Percentiles rank a stretch among this genome's conserved stretches.
These are phyloP conservation scores for Ischnus inquisitorius DNA, from an alignment of 2,888 invertebrate genomes.

Conservation along the genomic window DNA sequence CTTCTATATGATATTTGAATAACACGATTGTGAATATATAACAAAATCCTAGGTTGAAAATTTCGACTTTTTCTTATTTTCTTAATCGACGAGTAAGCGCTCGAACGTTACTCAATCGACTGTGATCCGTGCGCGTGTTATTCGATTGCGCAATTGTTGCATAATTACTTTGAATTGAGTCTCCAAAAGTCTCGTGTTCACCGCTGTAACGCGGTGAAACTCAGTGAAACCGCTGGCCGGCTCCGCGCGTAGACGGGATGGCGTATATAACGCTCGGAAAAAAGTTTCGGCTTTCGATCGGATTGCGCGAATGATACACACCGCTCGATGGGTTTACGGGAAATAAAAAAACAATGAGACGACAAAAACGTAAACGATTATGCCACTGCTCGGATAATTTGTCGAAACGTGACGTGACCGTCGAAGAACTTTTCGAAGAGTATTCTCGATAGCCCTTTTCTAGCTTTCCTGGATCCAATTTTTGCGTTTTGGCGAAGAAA, in stretches of 20 bases:
- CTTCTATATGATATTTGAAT: no score
- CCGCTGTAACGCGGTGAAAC: constrained; percentile 77
- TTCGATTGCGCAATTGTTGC: constrained; percentile 63
- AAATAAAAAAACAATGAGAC: constrained; percentile 17
- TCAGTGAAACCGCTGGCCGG: constrained; percentile 76
- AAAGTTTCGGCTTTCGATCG: constrained; percentile 51
- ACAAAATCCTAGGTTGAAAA: not conserved
- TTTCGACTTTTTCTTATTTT: not conserved
- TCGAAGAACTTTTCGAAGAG: not conserved
- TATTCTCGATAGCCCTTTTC: not conserved
- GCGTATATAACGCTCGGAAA: constrained; percentile 34
- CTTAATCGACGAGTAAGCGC: not conserved
- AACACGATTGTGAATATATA: not conserved
- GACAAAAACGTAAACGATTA: constrained; percentile 19
- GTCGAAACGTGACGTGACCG: not conserved
- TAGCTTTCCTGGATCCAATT: not conserved
- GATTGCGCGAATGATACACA: constrained; percentile 54
- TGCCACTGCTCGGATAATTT: not conserved
- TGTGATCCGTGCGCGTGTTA: constrained; percentile 46
- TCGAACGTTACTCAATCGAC: constrained; percentile 28
- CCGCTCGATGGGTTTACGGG: not conserved
- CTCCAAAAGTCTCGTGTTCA: constrained; percentile 56
- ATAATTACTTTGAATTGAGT: constrained; percentile 62
- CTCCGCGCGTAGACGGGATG: constrained; percentile 27
- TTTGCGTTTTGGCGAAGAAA: not conserved